Base-by-base conservation (phyloP, 2,113 vertebrate species). In the Bothrops jararaca region DNA sequence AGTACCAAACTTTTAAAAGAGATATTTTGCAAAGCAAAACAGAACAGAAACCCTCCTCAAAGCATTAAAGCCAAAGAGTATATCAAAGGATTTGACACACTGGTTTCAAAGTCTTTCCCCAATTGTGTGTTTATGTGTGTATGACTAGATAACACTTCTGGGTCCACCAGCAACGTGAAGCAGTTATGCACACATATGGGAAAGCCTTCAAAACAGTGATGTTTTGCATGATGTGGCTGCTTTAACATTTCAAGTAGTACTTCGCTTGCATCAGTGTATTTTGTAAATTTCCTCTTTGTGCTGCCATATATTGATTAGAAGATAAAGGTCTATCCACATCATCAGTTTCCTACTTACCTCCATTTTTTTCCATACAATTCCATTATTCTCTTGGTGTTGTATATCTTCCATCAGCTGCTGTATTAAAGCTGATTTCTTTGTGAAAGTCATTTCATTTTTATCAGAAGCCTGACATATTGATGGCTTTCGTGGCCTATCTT, bases 331-430 rank as follows among this genome's bases (percentile, higher is more conserved):
- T 64, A 54, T 52, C 52, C 6, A 24, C 10, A 52, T 22, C 18
- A 53, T 89, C 7, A 22, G 20, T 42, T 92, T 90, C 18, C 93
- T 64, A 2, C 96, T 97, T 97, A 99, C 99, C 99, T 99, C 99
- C 57, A 99, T 98, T 97, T 98, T 99, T 95, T 97, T 97, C 99
- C 99, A 99, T 94, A 99, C 95, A 15, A 97, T 96, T 56, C 98
- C 98, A 95, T 99, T 98, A 95, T 98, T 98, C 90, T 99, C 98
- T 93, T 98, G 98, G 93, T 98, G 98, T 89, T 98, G 98, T 93
- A 99, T 98, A 96, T 99, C 98, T 95, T 98, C 98, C 97, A 99
- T 98, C 50, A 99, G 97, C 92, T 98, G 98, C 92, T 98, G 97
- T 95, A 99, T 98, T 95, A 99, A 96, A 96, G 97, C 96, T 74